These are phyloP conservation scores for Cherax quadricarinatus DNA, from an alignment of 1,140 invertebrate species.

Conservation along the genomic window DNA sequence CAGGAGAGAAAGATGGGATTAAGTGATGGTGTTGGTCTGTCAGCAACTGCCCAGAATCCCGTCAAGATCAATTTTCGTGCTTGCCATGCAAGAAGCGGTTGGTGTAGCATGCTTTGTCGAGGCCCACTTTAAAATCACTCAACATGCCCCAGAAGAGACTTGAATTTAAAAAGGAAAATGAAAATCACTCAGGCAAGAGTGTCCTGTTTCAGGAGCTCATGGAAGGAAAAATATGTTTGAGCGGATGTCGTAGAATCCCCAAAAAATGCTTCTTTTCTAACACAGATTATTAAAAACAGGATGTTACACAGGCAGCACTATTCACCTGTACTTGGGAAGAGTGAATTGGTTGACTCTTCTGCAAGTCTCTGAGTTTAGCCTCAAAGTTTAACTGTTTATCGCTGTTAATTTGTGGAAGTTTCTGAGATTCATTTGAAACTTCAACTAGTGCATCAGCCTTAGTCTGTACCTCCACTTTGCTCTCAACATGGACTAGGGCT, in stretches of 20 bases:
- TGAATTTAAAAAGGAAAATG: conserved; percentile 2
- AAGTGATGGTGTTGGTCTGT: not conserved
- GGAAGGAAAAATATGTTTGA: conserved; percentile 4
- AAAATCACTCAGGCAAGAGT: not conserved
- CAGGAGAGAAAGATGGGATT: not conserved
- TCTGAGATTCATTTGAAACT: not conserved
- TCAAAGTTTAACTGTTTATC: conserved; percentile 58
- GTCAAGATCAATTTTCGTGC: conserved; percentile 4
- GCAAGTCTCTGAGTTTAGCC: conserved; percentile 45
- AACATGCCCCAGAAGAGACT: conserved; percentile 52
- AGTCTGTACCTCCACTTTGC: not conserved
- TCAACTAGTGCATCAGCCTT: not conserved
- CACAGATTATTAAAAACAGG: not conserved
- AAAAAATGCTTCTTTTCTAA: conserved; percentile 16
- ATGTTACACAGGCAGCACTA: conserved; percentile 27
- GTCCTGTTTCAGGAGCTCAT: not conserved
- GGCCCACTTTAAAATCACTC: conserved; percentile 33
- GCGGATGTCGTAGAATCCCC: conserved; percentile 1
- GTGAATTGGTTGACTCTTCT: conserved; percentile 23
- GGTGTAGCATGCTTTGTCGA: conserved; percentile 48
- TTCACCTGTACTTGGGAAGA: conserved; percentile 50
- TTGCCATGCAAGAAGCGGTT: conserved; percentile 53
- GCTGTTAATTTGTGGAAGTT: conserved; percentile 3
- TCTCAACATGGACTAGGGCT: conserved; percentile 7
- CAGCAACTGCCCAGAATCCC: not conserved